Evolutionary conservation across 1,140 invertebrate genomes (phyloP), one percentile per base, ranked within the genome.

Genomic region (Carposina sasakii): DNA sequence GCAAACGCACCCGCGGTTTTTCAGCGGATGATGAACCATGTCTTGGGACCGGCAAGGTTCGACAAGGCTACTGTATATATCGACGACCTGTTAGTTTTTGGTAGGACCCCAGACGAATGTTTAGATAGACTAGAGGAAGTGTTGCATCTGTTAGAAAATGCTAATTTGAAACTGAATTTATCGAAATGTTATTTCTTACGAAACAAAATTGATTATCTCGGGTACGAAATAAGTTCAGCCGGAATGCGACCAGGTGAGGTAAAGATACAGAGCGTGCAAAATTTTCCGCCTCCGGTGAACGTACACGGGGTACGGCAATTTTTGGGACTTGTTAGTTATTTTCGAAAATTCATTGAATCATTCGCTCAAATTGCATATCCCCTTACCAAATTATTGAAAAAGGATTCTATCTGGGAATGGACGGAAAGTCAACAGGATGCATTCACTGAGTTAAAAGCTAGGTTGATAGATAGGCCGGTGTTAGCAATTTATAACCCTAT

Each of bases 311-410:
- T 71, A 10, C 15, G 34, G 2, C 34, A 37, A 13, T 37, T 37
- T 19, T 37, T 19, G 5, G 34, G 19, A 8, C 30, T 67, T 16
- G 50, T 53, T 13, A 57, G 66, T 30, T 74, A 57, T 40, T 76
- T 70, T 41, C 45, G 62, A 9, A 19, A 47, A 17, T 76, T 60
- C 46, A 49, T 71, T 1, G 13, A 54, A 9, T 48, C 59, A 28
- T 68, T 71, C 42, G 60, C 70, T 16, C 12, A 36, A 26, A 54
- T 61, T 10, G 52, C 63, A 0, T 41, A 43, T 21, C 68, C 63
- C 3, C 30, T 79, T 6, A 63, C 60, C 0, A 40, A 49, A 6
- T 48, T 37, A 4, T 37, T 37, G 19, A 37, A 37, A 19, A 37
- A 37, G 20, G 20, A 37, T n/a, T 6, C n/a, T 3, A 15, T 5